Conservation (phyloP, 2,113 vertebrate genomes). For the Aegypius monachus region DNA sequence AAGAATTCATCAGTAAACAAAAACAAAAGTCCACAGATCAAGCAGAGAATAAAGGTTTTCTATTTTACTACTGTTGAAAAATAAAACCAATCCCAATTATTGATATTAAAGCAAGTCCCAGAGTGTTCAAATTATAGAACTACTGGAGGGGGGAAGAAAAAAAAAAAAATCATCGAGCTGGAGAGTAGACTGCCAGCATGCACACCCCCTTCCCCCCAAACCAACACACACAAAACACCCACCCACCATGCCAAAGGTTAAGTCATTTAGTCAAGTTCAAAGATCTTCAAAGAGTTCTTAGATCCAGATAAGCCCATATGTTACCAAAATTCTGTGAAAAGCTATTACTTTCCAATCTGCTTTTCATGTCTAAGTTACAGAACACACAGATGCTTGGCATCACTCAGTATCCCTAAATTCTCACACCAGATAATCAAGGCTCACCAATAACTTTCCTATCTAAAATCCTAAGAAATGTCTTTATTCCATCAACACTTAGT, state of each 20-base stretch:
- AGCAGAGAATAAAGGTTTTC: background rate
- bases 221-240: slow-evolving; percentile 62
- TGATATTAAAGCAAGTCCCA: background rate
- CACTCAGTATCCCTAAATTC: slow-evolving; percentile 69
- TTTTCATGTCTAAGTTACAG: slow-evolving; percentile 75
- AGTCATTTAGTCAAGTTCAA: slow-evolving; percentile 95
- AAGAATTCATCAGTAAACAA: background rate
- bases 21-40: background rate
- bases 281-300: slow-evolving; percentile 90
- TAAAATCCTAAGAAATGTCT: slow-evolving; percentile 56
- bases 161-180: background rate
- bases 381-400: slow-evolving; percentile 79
- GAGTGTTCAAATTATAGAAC: background rate
- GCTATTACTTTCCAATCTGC: slow-evolving; percentile 79
- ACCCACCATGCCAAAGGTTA: slow-evolving; percentile 88
- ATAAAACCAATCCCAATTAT: background rate
- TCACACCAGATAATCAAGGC: slow-evolving; percentile 73
- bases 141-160: background rate
- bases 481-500: slow-evolving; percentile 79
- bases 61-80: background rate
- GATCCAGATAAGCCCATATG: slow-evolving; percentile 93
- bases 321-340: slow-evolving; percentile 79
- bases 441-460: slow-evolving; percentile 58
- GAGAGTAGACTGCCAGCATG: slow-evolving; percentile 40
- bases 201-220: background rate